These are phyloP conservation scores for Calliphora vicina DNA, from an alignment of 1,140 invertebrate species.

Conservation along the genomic window DNA sequence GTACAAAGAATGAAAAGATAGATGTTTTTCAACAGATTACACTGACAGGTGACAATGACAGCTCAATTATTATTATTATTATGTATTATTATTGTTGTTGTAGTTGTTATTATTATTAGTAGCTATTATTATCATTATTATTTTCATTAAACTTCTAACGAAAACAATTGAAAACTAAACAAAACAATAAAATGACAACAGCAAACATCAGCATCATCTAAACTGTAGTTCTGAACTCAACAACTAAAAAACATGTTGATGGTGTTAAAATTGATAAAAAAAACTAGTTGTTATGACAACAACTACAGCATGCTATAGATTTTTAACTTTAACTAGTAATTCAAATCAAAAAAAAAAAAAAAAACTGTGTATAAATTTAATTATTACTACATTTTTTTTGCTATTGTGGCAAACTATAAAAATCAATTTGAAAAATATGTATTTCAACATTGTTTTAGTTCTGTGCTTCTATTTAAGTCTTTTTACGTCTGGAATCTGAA, in stretches of 20 bases:
- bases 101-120: not conserved
- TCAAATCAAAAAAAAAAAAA: not conserved
- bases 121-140: slow-evolving; percentile 21
- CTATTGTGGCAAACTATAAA: no score
- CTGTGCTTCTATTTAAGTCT: not conserved
- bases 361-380: not conserved
- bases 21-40: slow-evolving; percentile 14
- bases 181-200: not conserved
- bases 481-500: not conserved
- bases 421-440: not conserved
- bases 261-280: slow-evolving; percentile 1
- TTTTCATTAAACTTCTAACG: not conserved
- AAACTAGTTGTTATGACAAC: not conserved
- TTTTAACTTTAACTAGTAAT: not conserved
- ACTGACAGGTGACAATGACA: slow-evolving; percentile 29
- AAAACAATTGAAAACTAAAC: not conserved
- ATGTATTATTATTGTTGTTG: not conserved
- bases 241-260: not conserved
- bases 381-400: not conserved
- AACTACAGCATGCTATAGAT: not conserved
- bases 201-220: not conserved
- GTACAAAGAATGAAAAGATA: not conserved
- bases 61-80: slow-evolving; percentile 26
- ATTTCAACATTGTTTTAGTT: not conserved
- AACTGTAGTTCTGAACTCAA: not conserved